Percentiles rank a stretch among this genome's conserved stretches.
Evolutionary conservation across 2,888 invertebrate species (phyloP).

Genomic region (Operophtera brumata): DNA sequence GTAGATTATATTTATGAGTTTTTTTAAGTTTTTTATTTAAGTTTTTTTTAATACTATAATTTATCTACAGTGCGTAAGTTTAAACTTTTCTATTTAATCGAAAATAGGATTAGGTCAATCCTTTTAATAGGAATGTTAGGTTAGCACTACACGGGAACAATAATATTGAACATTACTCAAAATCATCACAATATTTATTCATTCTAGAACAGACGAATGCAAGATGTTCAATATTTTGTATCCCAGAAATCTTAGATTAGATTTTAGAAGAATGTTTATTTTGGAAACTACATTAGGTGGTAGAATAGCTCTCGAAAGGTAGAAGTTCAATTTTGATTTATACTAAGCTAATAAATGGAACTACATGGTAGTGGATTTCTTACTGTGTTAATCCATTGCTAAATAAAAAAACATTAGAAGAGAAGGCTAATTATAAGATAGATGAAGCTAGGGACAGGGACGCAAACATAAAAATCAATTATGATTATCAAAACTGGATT

Average conservation of each 20-base stretch:
- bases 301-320: slow-evolving; percentile 66
- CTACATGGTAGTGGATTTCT: slow-evolving; percentile 54
- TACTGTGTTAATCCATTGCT: too few relatives aligned
- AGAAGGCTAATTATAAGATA: slow-evolving; percentile 36
- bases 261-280: slow-evolving; percentile 76
- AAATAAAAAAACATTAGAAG: background rate
- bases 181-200: background rate
- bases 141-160: slow-evolving; percentile 61
- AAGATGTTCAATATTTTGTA: slow-evolving; percentile 32
- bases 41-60: slow-evolving; percentile 66
- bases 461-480: slow-evolving; percentile 42
- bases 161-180: slow-evolving; percentile 36
- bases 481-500: slow-evolving; percentile 47
- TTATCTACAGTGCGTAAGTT: slow-evolving; percentile 78
- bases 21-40: slow-evolving; percentile 55
- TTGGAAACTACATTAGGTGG: slow-evolving; percentile 70
- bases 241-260: slow-evolving; percentile 68
- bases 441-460: slow-evolving; percentile 34
- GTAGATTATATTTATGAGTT: slow-evolving; percentile 58
- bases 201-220: background rate
- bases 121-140: slow-evolving; percentile 71
- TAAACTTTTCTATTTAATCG: slow-evolving; percentile 70
- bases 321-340: slow-evolving; percentile 69
- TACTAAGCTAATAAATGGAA: slow-evolving; percentile 67
- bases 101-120: slow-evolving; percentile 60